Evolutionary conservation across 2,797 vertebrate genomes (phyloP), one percentile per base, ranked within the genome.

Genomic region (Varecia variegata): DNA sequence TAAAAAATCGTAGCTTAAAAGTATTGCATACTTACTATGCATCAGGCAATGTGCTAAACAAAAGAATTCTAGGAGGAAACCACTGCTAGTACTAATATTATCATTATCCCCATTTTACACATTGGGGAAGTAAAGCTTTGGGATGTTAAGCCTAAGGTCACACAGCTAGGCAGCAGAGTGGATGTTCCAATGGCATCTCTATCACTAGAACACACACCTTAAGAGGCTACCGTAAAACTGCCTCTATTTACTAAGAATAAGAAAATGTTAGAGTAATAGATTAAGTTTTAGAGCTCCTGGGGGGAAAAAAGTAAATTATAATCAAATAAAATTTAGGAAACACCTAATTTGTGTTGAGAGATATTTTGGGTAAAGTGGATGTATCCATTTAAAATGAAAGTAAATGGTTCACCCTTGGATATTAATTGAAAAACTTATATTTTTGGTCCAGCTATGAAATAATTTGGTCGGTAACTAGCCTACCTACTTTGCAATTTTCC

Each of bases 401-500:
- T 38, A 93, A 88, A 50, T 79, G 38, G 45, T 85, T 84, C 85
- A 87, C 94, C 84, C 56, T 54, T 88, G 84, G 88, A 30, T 89
- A 79, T 93, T 91, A 93, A 92, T 76, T 90, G 88, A 96, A 96
- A 93, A 91, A 77, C n/a, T 80, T 88, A 68, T 87, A 54, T 76
- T 94, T 95, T 90, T 77, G 50, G 67, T 71, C 11, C 30, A 67
- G 65, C 62, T 58, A 52, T 85, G 50, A 89, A 74, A 65, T 38
- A 54, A 92, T 76, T 50, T 74, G 43, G 56, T 76, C 68, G 73
- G 25, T 35, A 87, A 23, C 45, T 65, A 71, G 32, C 11, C 35
- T 93, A 52, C 7, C 18, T 32, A 65, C 5, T n/a, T 81, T 17
- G 21, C 1, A 40, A 25, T 35, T 89, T 20, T 50, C 30, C 50